Conservation (phyloP, 2,113 vertebrate genomes). For the Gila orcuttii region DNA sequence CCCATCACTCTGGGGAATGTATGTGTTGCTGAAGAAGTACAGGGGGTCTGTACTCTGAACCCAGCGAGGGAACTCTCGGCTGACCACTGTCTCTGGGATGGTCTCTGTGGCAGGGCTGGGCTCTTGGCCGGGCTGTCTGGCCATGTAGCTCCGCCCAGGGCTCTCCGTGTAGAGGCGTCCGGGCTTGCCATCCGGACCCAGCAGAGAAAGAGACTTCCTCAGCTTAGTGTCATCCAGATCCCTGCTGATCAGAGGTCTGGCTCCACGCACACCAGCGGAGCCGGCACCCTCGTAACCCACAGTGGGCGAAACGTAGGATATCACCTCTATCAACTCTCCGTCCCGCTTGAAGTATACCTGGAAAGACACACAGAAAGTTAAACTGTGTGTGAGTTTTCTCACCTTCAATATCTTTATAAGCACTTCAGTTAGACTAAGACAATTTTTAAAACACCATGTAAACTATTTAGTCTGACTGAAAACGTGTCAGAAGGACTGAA, state of each 20-base stretch:
- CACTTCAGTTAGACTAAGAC: neutral
- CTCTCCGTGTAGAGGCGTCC: constrained; percentile 76
- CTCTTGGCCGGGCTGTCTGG: constrained; percentile 73
- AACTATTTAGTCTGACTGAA: neutral
- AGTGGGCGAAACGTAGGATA: constrained; percentile 80
- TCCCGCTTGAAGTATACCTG: constrained; percentile 97
- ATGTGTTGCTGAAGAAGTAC: constrained; percentile 91
- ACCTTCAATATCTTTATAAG: neutral
- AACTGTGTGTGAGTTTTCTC: neutral
- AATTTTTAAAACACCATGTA: neutral
- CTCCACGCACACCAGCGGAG: constrained; percentile 75
- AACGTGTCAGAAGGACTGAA: neutral
- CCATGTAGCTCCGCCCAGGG: constrained; percentile 69
- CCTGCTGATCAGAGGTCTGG: constrained; percentile 85
- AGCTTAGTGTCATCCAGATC: constrained; percentile 95
- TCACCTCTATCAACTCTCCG: constrained; percentile 89
- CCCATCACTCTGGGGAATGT: constrained; percentile 89
- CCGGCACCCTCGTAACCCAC: constrained; percentile 63
- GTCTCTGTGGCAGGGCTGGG: constrained; percentile 82
- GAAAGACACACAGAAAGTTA: constrained; percentile 9
- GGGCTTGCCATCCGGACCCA: constrained; percentile 75
- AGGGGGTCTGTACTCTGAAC: constrained; percentile 88
- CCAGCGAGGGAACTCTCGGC: constrained; percentile 95
- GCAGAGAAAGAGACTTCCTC: constrained; percentile 85
- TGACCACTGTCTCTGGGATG: constrained; percentile 95